phyloP scores from a whole-genome alignment of 1,140 invertebrate species.

The Drosophila burlai region DNA sequence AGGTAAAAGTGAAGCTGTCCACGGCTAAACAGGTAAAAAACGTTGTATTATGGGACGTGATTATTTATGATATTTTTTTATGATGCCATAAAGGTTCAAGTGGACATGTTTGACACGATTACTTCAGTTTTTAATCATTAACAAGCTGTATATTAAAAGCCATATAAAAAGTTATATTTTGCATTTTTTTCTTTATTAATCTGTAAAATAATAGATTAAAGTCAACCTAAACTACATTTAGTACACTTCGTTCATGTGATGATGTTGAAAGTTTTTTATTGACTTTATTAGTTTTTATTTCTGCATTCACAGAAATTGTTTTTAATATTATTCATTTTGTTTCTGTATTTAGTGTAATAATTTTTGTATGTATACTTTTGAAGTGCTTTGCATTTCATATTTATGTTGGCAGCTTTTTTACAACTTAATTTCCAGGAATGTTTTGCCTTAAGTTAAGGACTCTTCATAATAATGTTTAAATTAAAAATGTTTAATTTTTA shows the following conservation, averaged over 20 bases:
- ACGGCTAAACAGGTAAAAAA: slow-evolving; percentile 26
- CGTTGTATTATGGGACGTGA: neutral
- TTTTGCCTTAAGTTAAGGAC: neutral
- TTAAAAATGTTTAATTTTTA: neutral
- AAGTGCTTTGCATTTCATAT: neutral
- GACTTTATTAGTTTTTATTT: neutral
- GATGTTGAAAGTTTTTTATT: neutral
- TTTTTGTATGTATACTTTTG: neutral
- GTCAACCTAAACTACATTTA: neutral
- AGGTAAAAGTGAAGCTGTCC: neutral
- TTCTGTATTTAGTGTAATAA: neutral
- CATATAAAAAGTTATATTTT: neutral
- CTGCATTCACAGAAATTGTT: neutral
- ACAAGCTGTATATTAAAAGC: neutral
- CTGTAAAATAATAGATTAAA: neutral
- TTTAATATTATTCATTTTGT: neutral
- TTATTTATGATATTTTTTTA: neutral
- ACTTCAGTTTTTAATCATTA: neutral
- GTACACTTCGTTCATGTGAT: neutral
- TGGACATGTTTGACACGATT: neutral
- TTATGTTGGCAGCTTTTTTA: neutral
- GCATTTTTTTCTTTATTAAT: neutral
- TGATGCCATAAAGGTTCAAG: neutral
- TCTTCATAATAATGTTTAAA: neutral
- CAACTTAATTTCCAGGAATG: neutral